Percentiles rank a stretch among this genome's conserved stretches.
Conservation (phyloP, 1,140 invertebrate species). For the Pogonus chalceus region DNA sequence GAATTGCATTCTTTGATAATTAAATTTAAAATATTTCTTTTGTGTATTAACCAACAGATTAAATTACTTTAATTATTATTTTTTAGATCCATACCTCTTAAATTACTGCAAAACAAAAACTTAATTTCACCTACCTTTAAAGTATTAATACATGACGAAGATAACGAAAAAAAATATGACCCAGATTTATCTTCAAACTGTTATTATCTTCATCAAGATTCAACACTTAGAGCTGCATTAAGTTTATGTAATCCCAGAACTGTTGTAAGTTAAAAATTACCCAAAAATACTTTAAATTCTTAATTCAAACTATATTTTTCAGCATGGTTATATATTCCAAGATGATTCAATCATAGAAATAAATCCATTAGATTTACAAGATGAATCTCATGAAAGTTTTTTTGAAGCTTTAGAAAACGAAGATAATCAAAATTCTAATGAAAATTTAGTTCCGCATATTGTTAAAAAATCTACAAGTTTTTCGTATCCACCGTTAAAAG, state of each 20-base stretch:
- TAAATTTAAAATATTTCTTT: conserved; percentile 14
- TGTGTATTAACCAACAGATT: conserved; percentile 10
- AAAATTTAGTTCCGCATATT: conserved; percentile 40
- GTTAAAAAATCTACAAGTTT: conserved; percentile 40
- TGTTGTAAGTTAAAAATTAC: conserved; percentile 32
- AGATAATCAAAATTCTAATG: conserved; percentile 17
- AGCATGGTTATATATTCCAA: conserved; percentile 52
- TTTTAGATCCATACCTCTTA: conserved; percentile 33
- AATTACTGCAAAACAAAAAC: conserved; percentile 38
- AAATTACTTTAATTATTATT: conserved; percentile 7
- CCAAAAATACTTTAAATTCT: background rate
- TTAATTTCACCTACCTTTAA: conserved; percentile 37
- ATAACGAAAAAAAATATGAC: conserved; percentile 22
- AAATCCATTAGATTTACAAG: conserved; percentile 40
- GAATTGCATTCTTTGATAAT: conserved; percentile 9
- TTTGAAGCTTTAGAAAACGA: conserved; percentile 23
- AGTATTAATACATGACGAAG: conserved; percentile 34
- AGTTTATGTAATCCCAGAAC: conserved; percentile 39
- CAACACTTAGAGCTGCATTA: conserved; percentile 38
- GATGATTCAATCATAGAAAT: conserved; percentile 55
- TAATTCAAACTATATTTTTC: conserved; percentile 12
- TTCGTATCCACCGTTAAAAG: conserved; percentile 16
- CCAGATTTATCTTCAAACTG: conserved; percentile 29
- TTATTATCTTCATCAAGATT: conserved; percentile 41
- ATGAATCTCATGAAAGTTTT: conserved; percentile 22